These are phyloP conservation scores for Epicauta chinensis DNA, from an alignment of 1,140 invertebrate genomes.

Conservation along the genomic window DNA sequence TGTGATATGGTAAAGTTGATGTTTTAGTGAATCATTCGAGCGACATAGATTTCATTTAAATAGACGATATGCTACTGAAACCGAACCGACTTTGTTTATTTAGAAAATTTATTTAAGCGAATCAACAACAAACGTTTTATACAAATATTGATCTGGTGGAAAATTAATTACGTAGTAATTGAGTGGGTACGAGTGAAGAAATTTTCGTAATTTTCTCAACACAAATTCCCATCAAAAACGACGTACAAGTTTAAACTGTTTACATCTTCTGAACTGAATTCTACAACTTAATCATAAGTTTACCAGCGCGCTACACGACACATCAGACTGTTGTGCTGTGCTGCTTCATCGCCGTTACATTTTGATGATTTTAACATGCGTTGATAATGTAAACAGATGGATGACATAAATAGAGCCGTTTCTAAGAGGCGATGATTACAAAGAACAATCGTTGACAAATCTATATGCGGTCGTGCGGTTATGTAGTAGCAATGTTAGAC, in stretches of 20 bases:
- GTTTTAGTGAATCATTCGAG: too few species aligned
- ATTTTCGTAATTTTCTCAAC: neutral
- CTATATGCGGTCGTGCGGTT: conserved; percentile 27
- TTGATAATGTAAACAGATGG: conserved; percentile 22
- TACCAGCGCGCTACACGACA: neutral
- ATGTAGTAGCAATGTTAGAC: conserved; percentile 21
- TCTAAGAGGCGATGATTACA: conserved; percentile 6
- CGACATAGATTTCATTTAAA: too few species aligned
- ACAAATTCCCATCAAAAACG: neutral
- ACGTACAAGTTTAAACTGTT: neutral
- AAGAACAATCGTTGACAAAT: conserved; percentile 22
- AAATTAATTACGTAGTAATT: neutral
- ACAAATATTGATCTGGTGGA: neutral
- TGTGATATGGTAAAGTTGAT: too few species aligned
- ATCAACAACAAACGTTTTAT: neutral
- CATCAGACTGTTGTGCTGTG: conserved; percentile 10
- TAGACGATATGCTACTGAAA: too few species aligned
- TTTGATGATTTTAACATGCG: conserved; percentile 22
- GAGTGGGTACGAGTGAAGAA: neutral
- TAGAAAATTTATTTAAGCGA: neutral
- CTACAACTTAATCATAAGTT: conserved; percentile 21
- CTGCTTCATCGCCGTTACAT: conserved; percentile 12
- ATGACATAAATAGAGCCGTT: conserved; percentile 22
- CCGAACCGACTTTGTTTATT: neutral
- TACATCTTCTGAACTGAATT: conserved; percentile 8